Evolutionary conservation across 2,888 invertebrate genomes (phyloP), one percentile per base, ranked within the genome.

Genomic region (Eupithecia tripunctaria): DNA sequence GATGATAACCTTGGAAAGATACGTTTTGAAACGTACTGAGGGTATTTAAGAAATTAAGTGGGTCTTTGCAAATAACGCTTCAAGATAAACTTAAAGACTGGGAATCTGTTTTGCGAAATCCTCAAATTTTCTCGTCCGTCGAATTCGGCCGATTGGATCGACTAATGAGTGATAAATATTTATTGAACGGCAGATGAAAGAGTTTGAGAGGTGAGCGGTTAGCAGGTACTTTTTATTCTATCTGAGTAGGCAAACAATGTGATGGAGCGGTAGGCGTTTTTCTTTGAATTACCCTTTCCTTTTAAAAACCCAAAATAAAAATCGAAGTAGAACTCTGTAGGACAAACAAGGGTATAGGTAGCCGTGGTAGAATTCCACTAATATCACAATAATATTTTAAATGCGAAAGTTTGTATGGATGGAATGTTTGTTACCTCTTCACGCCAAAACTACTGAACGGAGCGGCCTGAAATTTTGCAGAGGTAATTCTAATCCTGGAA

Each of bases 151-250:
- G 68, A 80, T 76, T 76, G 75, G 67, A 70, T 73, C 69, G 64
- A 73, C 68, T 84, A 85, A 86, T 85, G 82, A 86, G 62, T 62
- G 62, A 32, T 85, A 85, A 85, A 86, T 85, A 86, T 85, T 84
- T 85, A 86, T 85, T 76, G 78, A 79, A 73, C 72, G 69, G 65
- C 25, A 70, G 74, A 73, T 76, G 71, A 73, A 73, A 77, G 75
- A 68, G 64, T 74, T 68, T 51, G 32, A 62, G 32, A 32, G 62
- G 29, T n/a, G 69, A 62, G 43, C 38, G 47, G 64, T 65, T 47
- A 64, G n/a, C 62, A 32, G 27, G 47, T 60, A 56, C 41, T 64
- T 66, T 65, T 68, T 68, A 41, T 67, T 70, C 56, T 59, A 25
- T 64, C 64, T 43, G 25, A 15, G 51, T 32, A 64, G 66, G 56